Base-by-base conservation (phyloP, 64 coral and sea anemone genomes). In the Dendronephthya gigantea region DNA sequence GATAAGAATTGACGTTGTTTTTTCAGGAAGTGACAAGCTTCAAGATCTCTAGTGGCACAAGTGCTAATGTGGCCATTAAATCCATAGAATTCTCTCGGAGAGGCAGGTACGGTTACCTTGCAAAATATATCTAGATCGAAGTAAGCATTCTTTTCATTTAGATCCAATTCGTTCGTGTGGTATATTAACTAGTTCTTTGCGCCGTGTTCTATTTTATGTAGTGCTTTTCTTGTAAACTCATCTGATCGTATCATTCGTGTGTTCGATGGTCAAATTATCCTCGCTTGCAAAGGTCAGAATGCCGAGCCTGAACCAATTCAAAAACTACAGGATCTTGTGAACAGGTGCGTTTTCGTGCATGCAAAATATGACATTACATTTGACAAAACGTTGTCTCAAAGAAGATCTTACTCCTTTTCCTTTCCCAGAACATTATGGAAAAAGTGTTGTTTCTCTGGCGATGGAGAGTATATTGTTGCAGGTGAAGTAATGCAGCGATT, bases 301-400 rank as follows among this genome's bases (percentile, higher is more conserved):
- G 95, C 95, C n/a, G 95, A 98, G 32, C 95, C 95, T 29, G 95
- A 98, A 87, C 95, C 95, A 15, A 98, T 98, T 48, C 95, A 98
- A 65, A 98, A 98, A 83, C 90, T 98, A 39, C 95, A 98, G 88
- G 95, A 98, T 55, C 95, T 98, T 87, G 95, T 98, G 30, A 98
- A 98, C 85, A 98, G 92, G 95, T 98, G 43, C n/a, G 68, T 72
- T 9, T 47, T 38, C 28, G 15, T 66, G 9, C 27, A 19, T 27
- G n/a, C 55, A n/a, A 34, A 11, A 84, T 12, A 48, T 33, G 69
- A 76, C 4, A 76, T 76, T 4, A 33, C 35, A 8, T 76, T 13
- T 31, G 14, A 19, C 6, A 19, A 48, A 45, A 68, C 27, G 25
- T 33, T 31, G 36, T 48, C 49, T 33, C 15, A 6, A 30, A 28